Evolutionary conservation across 2,888 invertebrate genomes (phyloP).

Genomic region (Heteromyza rotundicornis): DNA sequence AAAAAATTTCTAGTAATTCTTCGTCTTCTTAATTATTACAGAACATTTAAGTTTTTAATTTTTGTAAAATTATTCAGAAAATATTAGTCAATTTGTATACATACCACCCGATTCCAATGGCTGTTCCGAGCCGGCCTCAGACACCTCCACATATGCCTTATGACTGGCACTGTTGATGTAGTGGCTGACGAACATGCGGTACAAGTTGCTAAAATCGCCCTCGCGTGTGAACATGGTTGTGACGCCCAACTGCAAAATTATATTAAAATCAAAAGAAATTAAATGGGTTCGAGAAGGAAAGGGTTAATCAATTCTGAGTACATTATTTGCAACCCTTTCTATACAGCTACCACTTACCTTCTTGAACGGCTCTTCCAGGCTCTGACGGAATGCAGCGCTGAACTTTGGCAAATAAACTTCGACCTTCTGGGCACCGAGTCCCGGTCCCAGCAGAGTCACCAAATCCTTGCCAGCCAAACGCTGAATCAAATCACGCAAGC

Average conservation of each 20-base stretch:
- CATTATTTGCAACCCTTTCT: neutral
- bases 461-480: conserved; percentile 69
- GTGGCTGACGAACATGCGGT: conserved; percentile 57
- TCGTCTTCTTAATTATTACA: neutral
- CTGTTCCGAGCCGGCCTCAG: conserved; percentile 47
- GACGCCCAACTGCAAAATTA: conserved; percentile 45
- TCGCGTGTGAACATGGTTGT: conserved; percentile 51
- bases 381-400: conserved; percentile 75
- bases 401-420: conserved; percentile 79
- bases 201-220: conserved; percentile 55
- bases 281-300: neutral
- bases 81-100: conserved; percentile 20
- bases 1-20: too few relatives aligned
- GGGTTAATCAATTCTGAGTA: neutral
- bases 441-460: conserved; percentile 63
- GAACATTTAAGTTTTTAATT: neutral
- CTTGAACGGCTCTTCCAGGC: conserved; percentile 68
- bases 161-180: conserved; percentile 53
- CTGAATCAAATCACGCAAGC: conserved; percentile 69
- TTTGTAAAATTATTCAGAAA: neutral
- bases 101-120: conserved; percentile 51
- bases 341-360: conserved; percentile 70
- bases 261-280: neutral
- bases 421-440: conserved; percentile 66
- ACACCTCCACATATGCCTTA: conserved; percentile 50